Conservation (phyloP, 2,888 invertebrate species). For the Dinocampus coccinellae region DNA sequence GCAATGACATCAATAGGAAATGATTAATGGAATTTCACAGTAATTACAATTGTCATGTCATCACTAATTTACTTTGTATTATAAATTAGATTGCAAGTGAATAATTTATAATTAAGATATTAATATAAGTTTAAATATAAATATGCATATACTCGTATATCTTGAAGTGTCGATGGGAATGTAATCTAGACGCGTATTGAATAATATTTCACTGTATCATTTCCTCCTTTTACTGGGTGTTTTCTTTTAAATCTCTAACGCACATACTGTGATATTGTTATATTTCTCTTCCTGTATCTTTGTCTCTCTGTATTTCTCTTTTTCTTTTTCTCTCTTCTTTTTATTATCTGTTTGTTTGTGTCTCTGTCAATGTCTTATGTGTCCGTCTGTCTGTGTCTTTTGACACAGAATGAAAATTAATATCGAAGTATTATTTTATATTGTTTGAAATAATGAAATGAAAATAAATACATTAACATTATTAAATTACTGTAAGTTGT, state of each 20-base stretch:
- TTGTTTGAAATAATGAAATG: neutral
- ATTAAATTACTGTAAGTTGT: neutral
- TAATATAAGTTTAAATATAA: too few species aligned
- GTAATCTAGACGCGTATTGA: neutral
- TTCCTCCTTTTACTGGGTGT: neutral
- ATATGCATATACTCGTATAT: neutral
- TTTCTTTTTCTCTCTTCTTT: conserved; percentile 35
- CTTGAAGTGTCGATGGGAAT: neutral
- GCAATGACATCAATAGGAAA: neutral
- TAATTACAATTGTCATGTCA: neutral
- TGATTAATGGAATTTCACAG: neutral
- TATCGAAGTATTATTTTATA: neutral
- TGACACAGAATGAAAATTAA: conserved; percentile 32
- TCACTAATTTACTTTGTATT: conserved; percentile 1
- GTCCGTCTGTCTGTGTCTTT: conserved; percentile 58
- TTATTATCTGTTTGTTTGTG: too few species aligned
- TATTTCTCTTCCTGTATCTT: conserved; percentile 11
- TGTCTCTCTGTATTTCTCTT: conserved; percentile 33
- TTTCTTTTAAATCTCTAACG: neutral
- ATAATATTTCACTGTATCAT: neutral
- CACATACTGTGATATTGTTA: neutral
- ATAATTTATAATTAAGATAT: neutral
- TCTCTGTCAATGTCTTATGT: conserved; percentile 52
- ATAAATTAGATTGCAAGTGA: neutral
- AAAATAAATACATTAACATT: neutral